Conservation (phyloP, 2,113 vertebrate species). For the Emydocephalus ijimae region DNA sequence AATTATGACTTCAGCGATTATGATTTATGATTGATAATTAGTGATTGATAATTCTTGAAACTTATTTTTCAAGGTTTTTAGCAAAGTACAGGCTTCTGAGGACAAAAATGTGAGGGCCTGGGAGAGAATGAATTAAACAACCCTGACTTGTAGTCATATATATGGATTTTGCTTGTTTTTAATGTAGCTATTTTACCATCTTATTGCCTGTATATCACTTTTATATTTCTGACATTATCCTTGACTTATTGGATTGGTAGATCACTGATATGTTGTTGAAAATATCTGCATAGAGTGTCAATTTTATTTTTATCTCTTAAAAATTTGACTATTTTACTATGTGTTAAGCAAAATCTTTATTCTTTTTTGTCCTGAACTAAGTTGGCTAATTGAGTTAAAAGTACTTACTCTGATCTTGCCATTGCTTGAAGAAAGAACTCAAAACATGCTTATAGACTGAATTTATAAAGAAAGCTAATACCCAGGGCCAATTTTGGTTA, state of each 20-base stretch:
- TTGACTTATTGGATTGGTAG: background rate
- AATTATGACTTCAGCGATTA: background rate
- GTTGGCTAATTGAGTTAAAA: background rate
- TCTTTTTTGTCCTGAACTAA: background rate
- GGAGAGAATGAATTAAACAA: background rate
- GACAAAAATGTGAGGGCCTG: background rate
- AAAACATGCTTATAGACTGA: conserved; percentile 18
- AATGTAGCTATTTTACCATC: background rate
- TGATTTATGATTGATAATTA: background rate
- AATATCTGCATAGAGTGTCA: background rate
- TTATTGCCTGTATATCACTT: background rate
- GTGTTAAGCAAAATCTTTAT: no score
- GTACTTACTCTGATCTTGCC: background rate
- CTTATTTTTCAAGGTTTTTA: background rate
- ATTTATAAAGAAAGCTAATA: background rate
- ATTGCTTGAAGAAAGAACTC: conserved; percentile 12
- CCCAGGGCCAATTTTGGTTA: conserved; percentile 41
- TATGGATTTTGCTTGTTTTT: background rate
- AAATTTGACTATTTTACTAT: background rate
- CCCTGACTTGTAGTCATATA: background rate
- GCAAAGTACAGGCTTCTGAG: background rate
- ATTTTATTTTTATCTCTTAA: background rate
- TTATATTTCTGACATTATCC: background rate
- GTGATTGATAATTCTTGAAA: background rate
- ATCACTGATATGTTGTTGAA: background rate